Conservation (phyloP, 2,797 vertebrate species). For the Onychomys arenicola region DNA sequence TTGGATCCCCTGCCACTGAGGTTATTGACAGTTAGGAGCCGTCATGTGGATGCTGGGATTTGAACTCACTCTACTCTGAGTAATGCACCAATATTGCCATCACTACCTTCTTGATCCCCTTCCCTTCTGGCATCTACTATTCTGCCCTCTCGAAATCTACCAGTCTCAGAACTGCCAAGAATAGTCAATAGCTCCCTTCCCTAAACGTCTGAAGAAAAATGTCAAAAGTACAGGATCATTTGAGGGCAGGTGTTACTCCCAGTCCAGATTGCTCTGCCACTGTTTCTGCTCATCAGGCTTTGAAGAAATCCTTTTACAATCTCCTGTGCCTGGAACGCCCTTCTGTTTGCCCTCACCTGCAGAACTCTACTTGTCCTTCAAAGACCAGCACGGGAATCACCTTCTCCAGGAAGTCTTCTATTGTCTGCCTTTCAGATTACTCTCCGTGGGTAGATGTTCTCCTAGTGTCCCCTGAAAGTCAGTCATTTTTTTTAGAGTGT, state of each 20-base stretch:
- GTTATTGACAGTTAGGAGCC: too few species aligned
- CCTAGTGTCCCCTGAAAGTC: not conserved
- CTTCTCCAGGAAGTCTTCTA: not conserved
- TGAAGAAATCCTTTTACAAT: not conserved
- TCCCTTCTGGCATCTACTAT: not conserved
- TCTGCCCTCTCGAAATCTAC: not conserved
- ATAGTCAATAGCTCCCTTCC: not conserved
- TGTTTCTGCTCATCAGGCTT: not conserved
- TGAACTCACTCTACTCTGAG: not conserved
- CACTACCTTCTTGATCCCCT: too few species aligned
- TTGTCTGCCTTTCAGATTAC: not conserved
- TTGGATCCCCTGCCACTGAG: not conserved
- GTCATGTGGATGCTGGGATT: not conserved
- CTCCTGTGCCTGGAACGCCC: not conserved
- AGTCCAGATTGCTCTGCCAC: not conserved
- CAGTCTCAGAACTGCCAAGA: not conserved
- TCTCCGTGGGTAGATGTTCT: not conserved
- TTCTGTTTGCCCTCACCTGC: not conserved
- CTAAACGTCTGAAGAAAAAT: conserved; percentile 11
- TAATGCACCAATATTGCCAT: not conserved
- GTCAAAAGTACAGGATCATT: not conserved
- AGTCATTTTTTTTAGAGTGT: not conserved
- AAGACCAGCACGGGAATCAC: not conserved
- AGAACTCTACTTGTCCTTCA: not conserved
- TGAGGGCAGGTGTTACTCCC: not conserved